Conservation (phyloP, 2,113 vertebrate species). For the Tilapia sparmanii region DNA sequence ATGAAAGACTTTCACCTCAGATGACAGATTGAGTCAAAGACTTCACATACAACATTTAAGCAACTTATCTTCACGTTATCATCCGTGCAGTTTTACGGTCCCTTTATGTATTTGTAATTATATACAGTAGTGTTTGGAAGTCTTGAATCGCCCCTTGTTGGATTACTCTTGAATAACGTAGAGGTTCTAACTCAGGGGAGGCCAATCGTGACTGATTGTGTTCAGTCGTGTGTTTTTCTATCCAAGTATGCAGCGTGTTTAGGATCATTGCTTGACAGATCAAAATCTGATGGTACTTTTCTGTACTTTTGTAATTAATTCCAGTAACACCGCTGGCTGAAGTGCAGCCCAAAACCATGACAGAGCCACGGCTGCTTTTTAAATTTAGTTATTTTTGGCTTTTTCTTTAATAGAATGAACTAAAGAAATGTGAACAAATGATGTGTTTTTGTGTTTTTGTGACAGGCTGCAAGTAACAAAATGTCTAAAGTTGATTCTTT, state of each 20-base stretch:
- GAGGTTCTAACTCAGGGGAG: background rate
- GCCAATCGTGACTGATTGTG: background rate
- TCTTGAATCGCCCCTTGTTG: background rate
- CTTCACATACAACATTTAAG: background rate
- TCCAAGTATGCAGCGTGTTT: background rate
- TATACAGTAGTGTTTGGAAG: background rate
- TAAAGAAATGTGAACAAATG: background rate
- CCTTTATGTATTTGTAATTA: background rate
- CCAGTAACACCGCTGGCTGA: background rate
- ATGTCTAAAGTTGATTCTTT: background rate
- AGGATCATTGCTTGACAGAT: background rate
- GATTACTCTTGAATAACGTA: background rate
- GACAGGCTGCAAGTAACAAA: background rate
- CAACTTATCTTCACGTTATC: background rate
- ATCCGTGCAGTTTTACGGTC: background rate
- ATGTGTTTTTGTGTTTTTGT: background rate
- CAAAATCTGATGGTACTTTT: background rate
- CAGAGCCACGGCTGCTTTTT: background rate
- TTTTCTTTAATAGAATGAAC: background rate
- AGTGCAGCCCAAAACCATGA: background rate
- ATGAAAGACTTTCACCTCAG: constrained; percentile 41
- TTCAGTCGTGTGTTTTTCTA: background rate
- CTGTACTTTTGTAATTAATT: background rate
- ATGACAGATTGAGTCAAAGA: constrained; percentile 16
- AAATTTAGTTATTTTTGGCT: background rate